Evolutionary conservation across 2,888 invertebrate genomes (phyloP), one percentile per base, ranked within the genome.

Genomic region (Gisinianus flammeolus): DNA sequence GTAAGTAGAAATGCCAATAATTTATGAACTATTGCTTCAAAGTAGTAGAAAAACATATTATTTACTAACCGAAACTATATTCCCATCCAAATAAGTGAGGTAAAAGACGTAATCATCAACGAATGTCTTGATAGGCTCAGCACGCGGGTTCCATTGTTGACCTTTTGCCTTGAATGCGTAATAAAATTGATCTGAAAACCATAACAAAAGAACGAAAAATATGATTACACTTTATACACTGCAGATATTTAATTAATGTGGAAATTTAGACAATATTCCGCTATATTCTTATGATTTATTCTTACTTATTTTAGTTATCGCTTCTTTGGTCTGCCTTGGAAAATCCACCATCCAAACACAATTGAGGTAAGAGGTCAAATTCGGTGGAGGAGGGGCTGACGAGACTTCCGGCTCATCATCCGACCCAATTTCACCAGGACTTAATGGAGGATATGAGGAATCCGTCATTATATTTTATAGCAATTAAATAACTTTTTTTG

Each of bases 291-390:
- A 6, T 10, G 8, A 6, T 10, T 16, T 10, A 44, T 10, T 44
- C 54, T 8, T 54, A 54, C 54, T 54, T 54, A 54, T 54, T 54
- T 54, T 54, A 12, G 54, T 54, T n/a, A 54, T 54, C n/a, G 54
- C 54, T 12, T 54, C 54, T 19, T 54, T 54, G 4, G 54, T 54
- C 19, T 54, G 16, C 19, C 54, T 4, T 4, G 54, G 54, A 54
- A 54, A 54, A 16, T 54, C 54, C 3, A n/a, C 54, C 19, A 54
- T 19, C 54, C 54, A 54, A n/a, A 54, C 19, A 54, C 54, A 54
- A 54, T 54, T 54, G 16, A 54, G n/a, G 16, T 54, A 54, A 12
- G 54, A n/a, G 16, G 54, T 54, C 4, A 54, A 54, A 54, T 54
- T 54, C 16, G 5, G 19, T 54, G 54, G 54, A 54, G 54, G 54